Evolutionary conservation across 2,888 invertebrate species (phyloP).

Genomic region (Eupithecia inturbata): DNA sequence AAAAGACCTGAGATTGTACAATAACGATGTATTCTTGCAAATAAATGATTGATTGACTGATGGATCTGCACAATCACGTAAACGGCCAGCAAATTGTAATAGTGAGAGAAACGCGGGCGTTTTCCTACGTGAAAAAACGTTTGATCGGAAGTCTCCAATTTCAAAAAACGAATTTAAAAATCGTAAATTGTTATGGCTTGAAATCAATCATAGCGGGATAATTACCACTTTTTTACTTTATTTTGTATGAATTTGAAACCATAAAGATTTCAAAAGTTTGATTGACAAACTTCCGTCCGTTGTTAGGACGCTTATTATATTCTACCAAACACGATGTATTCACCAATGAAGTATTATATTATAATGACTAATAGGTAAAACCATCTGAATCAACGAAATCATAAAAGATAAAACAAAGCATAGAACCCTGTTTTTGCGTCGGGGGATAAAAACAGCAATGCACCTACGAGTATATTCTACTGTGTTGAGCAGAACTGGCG

Average conservation of each 20-base stretch:
- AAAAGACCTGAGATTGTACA: too few species aligned
- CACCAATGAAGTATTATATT: background rate
- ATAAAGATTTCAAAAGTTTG: background rate
- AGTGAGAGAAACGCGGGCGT: background rate
- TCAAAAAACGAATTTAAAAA: too few species aligned
- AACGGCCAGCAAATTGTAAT: slow-evolving; percentile 15
- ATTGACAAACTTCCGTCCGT: background rate
- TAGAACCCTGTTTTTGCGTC: background rate
- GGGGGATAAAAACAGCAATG: slow-evolving; percentile 1
- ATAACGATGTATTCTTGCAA: too few species aligned
- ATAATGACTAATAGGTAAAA: background rate
- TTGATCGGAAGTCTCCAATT: background rate
- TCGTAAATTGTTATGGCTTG: too few species aligned
- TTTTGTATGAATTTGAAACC: background rate
- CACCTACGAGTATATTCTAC: slow-evolving; percentile 1
- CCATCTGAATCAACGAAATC: background rate
- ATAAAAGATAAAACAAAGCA: background rate
- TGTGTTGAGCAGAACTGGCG: background rate
- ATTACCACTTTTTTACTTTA: background rate
- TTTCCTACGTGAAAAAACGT: background rate
- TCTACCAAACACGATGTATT: background rate
- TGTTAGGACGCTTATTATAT: background rate
- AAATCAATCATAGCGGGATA: too few species aligned
- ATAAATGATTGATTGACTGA: too few species aligned
- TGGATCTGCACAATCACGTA: slow-evolving; percentile 43